These are phyloP conservation scores for Aurelia sp. DNA, from an alignment of 30 jellyfish, hydroid and myxozoan genomes.

Conservation along the genomic window DNA sequence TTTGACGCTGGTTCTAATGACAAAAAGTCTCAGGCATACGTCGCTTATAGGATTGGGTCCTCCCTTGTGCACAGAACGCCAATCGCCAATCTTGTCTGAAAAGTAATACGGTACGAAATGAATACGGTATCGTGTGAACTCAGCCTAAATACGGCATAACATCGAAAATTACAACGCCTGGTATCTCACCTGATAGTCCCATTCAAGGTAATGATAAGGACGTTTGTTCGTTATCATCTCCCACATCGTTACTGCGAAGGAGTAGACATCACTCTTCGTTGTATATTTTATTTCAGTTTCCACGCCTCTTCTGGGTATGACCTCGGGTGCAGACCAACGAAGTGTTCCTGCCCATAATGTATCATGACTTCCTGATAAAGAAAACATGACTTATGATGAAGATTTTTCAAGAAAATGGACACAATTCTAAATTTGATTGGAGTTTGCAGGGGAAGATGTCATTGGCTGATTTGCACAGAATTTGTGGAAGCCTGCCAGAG, in stretches of 20 bases:
- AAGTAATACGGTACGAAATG: too few species aligned
- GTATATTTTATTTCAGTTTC: conserved; percentile 14
- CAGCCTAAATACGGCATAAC: too few species aligned
- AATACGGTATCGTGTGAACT: too few species aligned
- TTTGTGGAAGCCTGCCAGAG: too few species aligned
- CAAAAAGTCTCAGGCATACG: too few species aligned
- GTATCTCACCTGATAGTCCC: conserved; percentile 56
- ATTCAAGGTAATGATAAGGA: conserved; percentile 41
- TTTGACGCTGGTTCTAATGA: too few species aligned
- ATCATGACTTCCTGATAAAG: conserved; percentile 7
- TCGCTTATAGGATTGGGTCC: too few species aligned
- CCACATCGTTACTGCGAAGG: conserved; percentile 82
- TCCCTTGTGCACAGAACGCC: too few species aligned
- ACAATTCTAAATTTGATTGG: not conserved
- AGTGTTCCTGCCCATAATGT: conserved; percentile 68
- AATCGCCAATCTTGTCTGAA: too few species aligned
- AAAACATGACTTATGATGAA: not conserved
- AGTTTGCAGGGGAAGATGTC: not conserved
- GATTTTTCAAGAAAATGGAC: not conserved
- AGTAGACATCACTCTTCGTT: conserved; percentile 64
- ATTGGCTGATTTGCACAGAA: too few species aligned
- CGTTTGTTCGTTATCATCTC: conserved; percentile 64
- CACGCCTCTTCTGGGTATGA: conserved; percentile 14
- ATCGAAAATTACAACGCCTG: too few species aligned
- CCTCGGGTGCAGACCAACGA: conserved; percentile 81